Base-by-base conservation (phyloP, 2,797 vertebrate genomes). In the Smutsia temminckii region DNA sequence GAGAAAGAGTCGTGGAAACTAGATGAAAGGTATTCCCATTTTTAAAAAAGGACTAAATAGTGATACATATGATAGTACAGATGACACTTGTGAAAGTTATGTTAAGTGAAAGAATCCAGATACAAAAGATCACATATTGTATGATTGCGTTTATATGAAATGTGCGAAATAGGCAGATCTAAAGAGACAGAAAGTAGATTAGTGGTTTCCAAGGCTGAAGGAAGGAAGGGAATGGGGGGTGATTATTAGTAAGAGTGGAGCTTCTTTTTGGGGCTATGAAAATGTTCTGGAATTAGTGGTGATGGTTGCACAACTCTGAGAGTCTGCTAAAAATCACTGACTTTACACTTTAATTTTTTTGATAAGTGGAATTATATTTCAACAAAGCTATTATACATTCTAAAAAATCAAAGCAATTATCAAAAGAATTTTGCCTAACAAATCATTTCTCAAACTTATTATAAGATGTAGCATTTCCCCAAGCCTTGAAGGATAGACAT, bases 351-450 rank as follows among this genome's bases (percentile, higher is more conserved):
- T 77, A 32, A 42, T n/a, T 63, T 40, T 85, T 95, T 37, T 55
- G 51, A 68, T 77, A 86, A 20, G 29, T 95, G 40, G 32, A 85
- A 34, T 59, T 81, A 59, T 90, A 34, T 85, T 86, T 92, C 63
- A 75, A 87, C 16, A 86, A 34, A 68, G 11, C 29, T 83, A 46
- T 85, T 85, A 49, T 21, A 63, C 57, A 53, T 51, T 23, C 29
- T 40, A 74, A 63, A 90, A 85, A 69, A 64, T 46, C 42, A 80
- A 81, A 59, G 42, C 34, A 93, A 94, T 27, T 51, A 92, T 61
- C 20, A 57, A 91, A 91, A 88, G 29, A 74, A 32, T 57, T 95
- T 81, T 97, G 32, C 61, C 46, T 94, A 79, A 66, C 77, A 59
- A 85, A 88, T 72, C 23, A 87, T 66, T 92, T 86, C 14, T 84